Evolutionary conservation across 2,888 invertebrate species (phyloP).

Genomic region (Onthophagus sagittarius): DNA sequence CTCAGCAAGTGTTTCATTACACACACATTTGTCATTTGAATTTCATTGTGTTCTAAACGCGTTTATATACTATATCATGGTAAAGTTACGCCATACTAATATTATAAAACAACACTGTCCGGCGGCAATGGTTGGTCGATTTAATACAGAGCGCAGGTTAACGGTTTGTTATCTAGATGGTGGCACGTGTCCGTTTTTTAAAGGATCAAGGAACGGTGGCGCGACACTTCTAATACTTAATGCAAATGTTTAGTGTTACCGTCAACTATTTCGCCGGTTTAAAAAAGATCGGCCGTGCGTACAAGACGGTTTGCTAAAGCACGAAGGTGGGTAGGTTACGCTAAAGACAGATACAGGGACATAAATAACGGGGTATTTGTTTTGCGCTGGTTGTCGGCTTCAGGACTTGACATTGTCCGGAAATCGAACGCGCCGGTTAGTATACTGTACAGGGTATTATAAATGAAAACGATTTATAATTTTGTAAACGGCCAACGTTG

Average conservation of each 20-base stretch:
- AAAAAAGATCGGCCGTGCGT: neutral
- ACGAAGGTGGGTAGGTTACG: neutral
- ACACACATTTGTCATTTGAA: neutral
- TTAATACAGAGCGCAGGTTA: neutral
- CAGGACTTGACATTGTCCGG: neutral
- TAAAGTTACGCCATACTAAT: neutral
- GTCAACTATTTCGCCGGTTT: neutral
- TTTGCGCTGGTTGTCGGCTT: neutral
- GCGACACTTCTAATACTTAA: slow-evolving; percentile 6
- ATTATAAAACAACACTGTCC: neutral
- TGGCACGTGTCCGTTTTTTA: slow-evolving; percentile 7
- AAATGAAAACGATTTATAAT: neutral
- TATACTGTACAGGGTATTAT: neutral
- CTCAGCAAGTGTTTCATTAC: neutral
- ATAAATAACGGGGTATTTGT: slow-evolving; percentile 11
- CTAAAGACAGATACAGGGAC: neutral
- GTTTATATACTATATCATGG: neutral
- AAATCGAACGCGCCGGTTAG: neutral
- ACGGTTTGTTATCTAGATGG: slow-evolving; percentile 7
- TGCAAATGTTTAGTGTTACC: slow-evolving; percentile 8
- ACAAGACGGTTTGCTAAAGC: neutral
- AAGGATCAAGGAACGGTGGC: neutral
- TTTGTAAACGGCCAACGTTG: neutral
- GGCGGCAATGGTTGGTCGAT: neutral
- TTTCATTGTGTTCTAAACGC: neutral